Conservation (phyloP, 2,888 invertebrate species). For the Elysia crispata region DNA sequence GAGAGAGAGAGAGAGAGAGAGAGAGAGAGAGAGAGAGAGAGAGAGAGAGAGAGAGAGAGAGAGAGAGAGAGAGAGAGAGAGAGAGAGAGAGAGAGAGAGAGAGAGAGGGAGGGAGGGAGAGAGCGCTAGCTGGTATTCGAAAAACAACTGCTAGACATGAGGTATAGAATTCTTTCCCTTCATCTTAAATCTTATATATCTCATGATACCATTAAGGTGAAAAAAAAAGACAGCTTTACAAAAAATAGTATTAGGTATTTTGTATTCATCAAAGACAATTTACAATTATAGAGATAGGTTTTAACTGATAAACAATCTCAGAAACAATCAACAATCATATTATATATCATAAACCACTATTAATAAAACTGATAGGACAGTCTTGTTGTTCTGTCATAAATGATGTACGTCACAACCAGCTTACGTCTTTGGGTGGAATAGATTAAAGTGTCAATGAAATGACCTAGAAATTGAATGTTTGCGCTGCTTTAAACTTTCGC, state of each 20-base stretch:
- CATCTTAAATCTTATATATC: too few species aligned
- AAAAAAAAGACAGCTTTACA: not conserved
- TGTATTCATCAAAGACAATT: too few species aligned
- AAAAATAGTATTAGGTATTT: too few species aligned
- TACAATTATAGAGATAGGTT: constrained; percentile 19
- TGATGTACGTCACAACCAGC: too few species aligned
- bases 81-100: constrained; percentile 28
- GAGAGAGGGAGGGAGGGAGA: not conserved
- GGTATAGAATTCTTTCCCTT: not conserved
- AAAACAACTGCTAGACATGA: constrained; percentile 26
- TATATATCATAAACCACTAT: not conserved
- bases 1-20: not conserved
- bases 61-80: constrained; percentile 19
- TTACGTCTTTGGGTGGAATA: too few species aligned
- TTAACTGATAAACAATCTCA: not conserved
- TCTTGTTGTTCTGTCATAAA: too few species aligned
- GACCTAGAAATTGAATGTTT: not conserved
- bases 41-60: constrained; percentile 13
- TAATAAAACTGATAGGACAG: too few species aligned
- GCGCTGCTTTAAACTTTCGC: too few species aligned
- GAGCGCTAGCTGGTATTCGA: not conserved
- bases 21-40: not conserved
- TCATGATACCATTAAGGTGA: too few species aligned
- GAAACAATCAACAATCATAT: not conserved
- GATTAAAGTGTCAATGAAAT: not conserved